phyloP scores from a whole-genome alignment of 2,888 invertebrate species.

The Napeogenes sylphis region DNA sequence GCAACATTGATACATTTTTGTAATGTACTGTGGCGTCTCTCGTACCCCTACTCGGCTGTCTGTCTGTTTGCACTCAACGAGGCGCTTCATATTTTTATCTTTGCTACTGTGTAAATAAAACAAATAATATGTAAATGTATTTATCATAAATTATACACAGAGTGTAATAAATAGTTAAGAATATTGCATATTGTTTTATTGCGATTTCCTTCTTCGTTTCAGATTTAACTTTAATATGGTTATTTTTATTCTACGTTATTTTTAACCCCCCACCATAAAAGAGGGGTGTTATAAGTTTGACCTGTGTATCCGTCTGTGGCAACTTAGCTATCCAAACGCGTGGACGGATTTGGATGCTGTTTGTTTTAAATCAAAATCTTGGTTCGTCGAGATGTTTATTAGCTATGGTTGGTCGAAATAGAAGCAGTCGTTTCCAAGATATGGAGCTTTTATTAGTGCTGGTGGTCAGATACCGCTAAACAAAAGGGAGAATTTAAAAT shows the following conservation, averaged over 20 bases:
- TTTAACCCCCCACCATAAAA: neutral
- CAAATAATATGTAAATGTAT: constrained; percentile 64
- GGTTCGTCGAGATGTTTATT: too few relatives aligned
- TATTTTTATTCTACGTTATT: neutral
- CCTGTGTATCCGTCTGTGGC: too few relatives aligned
- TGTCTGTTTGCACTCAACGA: constrained; percentile 24
- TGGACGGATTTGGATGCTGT: too few relatives aligned
- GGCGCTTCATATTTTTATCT: constrained; percentile 53
- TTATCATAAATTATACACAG: constrained; percentile 72
- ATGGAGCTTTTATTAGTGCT: too few relatives aligned
- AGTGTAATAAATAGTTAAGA: constrained; percentile 75
- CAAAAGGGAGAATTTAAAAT: too few relatives aligned
- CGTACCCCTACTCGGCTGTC: neutral
- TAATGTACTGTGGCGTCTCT: constrained; percentile 39
- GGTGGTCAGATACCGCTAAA: too few relatives aligned
- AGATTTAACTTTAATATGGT: neutral
- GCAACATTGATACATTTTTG: constrained; percentile 57
- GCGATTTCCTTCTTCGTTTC: constrained; percentile 11
- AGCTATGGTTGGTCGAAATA: too few relatives aligned
- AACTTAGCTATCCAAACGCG: too few relatives aligned
- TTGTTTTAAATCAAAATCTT: too few relatives aligned
- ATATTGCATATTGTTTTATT: constrained; percentile 42
- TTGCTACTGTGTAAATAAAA: constrained; percentile 69
- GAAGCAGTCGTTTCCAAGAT: too few relatives aligned
- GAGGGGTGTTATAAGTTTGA: too few relatives aligned